Percentiles rank a stretch among this genome's conserved stretches.
These are phyloP conservation scores for Andrena cerasifolii DNA, from an alignment of 1,140 invertebrate genomes.

Conservation along the genomic window DNA sequence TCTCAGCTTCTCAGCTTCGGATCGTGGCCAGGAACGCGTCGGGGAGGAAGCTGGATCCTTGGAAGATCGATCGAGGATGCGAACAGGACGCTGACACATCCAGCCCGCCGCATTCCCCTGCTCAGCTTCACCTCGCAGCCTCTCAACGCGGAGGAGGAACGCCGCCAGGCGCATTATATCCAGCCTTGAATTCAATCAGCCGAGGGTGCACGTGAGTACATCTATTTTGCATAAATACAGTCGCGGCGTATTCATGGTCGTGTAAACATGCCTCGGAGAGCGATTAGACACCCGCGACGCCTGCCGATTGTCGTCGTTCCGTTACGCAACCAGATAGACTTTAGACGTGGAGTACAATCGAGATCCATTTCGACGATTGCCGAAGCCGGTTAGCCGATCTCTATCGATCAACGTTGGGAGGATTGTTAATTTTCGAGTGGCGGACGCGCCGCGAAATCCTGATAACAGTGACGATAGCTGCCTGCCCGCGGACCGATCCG, in stretches of 20 bases:
- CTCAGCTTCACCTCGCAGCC: background rate
- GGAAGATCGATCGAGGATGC: slow-evolving; percentile 6
- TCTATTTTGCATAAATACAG: background rate
- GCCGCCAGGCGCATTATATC: background rate
- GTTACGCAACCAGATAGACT: slow-evolving; percentile 13
- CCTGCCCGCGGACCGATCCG: too few species aligned
- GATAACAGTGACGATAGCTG: too few species aligned
- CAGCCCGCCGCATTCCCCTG: background rate
- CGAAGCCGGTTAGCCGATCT: background rate
- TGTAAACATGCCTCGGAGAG: too few species aligned
- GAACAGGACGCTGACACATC: background rate
- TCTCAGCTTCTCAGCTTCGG: background rate
- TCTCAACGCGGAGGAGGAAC: too few species aligned
- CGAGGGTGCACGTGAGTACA: slow-evolving; percentile 16
- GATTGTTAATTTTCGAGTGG: background rate
- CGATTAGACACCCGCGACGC: too few species aligned
- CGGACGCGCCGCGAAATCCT: background rate
- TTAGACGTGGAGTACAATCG: background rate
- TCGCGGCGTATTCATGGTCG: background rate
- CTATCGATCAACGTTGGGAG: background rate
- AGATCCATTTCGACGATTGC: background rate
- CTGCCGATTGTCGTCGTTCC: too few species aligned
- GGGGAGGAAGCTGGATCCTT: background rate
- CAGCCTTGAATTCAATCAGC: background rate
- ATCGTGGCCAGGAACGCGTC: background rate